Conservation (phyloP, 2,797 vertebrate species). For the Strix occidentalis region DNA sequence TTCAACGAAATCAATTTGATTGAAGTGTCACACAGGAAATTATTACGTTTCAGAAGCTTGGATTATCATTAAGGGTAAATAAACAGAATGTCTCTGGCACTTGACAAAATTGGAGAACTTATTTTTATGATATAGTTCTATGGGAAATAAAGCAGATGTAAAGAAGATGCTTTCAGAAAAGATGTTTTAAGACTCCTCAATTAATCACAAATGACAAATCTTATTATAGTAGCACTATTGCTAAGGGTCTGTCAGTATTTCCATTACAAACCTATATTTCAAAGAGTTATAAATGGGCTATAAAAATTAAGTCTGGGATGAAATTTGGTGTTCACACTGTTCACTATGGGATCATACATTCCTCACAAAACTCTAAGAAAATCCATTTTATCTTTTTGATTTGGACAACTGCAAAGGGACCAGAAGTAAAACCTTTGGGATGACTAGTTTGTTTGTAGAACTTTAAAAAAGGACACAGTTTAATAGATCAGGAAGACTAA, state of each 20-base stretch:
- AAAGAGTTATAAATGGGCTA: slow-evolving; percentile 13
- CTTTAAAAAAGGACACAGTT: background rate
- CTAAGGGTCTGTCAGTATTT: slow-evolving; percentile 42
- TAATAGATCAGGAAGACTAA: background rate
- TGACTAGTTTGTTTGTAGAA: background rate
- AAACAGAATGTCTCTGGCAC: slow-evolving; percentile 60
- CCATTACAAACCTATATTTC: slow-evolving; percentile 44
- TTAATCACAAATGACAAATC: slow-evolving; percentile 58
- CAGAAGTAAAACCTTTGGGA: background rate
- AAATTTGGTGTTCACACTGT: background rate
- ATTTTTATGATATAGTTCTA: slow-evolving; percentile 36
- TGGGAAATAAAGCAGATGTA: slow-evolving; percentile 32
- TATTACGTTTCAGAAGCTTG: slow-evolving; percentile 65
- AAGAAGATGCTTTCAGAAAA: slow-evolving; percentile 57
- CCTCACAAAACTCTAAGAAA: background rate
- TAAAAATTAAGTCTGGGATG: slow-evolving; percentile 20
- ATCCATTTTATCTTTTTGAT: background rate
- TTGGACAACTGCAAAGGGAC: background rate
- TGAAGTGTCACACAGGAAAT: slow-evolving; percentile 60
- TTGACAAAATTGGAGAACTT: slow-evolving; percentile 51
- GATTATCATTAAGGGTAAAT: slow-evolving; percentile 68
- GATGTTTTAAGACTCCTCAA: slow-evolving; percentile 50
- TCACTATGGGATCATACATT: background rate
- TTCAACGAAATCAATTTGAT: slow-evolving; percentile 62
- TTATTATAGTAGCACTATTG: slow-evolving; percentile 34